Evolutionary conservation across 2,797 vertebrate species (phyloP).

Genomic region (Chelidonichthys spinosus): DNA sequence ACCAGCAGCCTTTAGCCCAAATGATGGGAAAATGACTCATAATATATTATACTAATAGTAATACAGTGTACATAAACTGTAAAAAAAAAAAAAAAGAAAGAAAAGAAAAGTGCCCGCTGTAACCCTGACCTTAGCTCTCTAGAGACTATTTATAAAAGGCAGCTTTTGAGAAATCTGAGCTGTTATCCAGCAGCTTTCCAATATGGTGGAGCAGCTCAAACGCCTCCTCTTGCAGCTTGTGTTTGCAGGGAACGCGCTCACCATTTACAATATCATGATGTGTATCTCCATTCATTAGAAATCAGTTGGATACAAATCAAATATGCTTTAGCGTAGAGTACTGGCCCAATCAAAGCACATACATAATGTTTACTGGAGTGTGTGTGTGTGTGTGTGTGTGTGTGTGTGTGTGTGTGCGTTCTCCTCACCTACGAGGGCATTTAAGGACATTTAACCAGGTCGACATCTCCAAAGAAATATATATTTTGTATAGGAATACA

Average conservation of each 20-base stretch:
- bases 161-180: not conserved
- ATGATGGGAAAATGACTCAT: not conserved
- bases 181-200: not conserved
- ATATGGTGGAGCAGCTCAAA: not conserved
- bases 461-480: not conserved
- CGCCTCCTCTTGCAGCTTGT: not conserved
- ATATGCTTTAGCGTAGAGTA: not conserved
- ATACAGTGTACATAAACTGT: no score
- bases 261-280: not conserved
- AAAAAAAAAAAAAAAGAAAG: no score
- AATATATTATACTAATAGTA: not conserved
- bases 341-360: no score
- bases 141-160: no score
- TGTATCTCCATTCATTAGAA: not conserved
- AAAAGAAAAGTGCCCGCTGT: no score
- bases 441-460: not conserved
- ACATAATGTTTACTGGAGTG: no score
- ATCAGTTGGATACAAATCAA: not conserved
- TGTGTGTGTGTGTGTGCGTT: not conserved
- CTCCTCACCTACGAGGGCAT: not conserved
- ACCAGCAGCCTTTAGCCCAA: not conserved
- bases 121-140: no score
- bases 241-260: not conserved
- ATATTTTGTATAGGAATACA: not conserved
- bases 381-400: slow-evolving; percentile 2